A percentile compares a stretch with the other conserved stretches of the same genome.
These are phyloP conservation scores for Caenorhabditis parvicauda DNA, from an alignment of 2,888 invertebrate species.

Conservation along the genomic window DNA sequence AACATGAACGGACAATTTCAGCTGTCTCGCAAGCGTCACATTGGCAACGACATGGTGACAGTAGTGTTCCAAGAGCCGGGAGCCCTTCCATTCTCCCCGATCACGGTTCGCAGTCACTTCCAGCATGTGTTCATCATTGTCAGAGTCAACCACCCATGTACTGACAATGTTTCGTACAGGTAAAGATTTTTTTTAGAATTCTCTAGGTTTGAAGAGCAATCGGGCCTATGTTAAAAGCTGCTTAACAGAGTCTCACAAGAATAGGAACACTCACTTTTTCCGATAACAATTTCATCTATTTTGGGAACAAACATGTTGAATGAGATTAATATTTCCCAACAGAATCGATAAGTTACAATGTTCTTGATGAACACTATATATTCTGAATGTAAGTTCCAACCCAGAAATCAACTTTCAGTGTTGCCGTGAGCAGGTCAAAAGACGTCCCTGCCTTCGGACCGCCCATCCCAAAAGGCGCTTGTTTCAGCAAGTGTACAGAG, in stretches of 20 bases:
- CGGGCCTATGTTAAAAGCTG: too few species aligned
- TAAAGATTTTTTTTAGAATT: slow-evolving; percentile 62
- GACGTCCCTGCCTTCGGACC: slow-evolving; percentile 94
- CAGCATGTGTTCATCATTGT: slow-evolving; percentile 95
- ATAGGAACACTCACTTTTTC: too few species aligned
- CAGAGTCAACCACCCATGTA: slow-evolving; percentile 82
- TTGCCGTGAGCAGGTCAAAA: slow-evolving; percentile 76
- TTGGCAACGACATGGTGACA: slow-evolving; percentile 95
- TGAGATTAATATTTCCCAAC: background rate
- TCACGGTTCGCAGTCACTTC: slow-evolving; percentile 90
- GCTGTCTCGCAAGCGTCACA: slow-evolving; percentile 87
- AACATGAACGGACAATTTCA: slow-evolving; percentile 60
- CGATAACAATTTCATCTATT: too few species aligned
- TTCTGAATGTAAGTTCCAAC: background rate
- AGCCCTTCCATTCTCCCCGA: slow-evolving; percentile 84
- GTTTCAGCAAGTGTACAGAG: slow-evolving; percentile 83
- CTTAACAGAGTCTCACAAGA: too few species aligned
- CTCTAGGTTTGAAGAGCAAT: too few species aligned
- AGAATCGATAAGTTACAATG: background rate
- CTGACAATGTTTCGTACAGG: slow-evolving; percentile 86
- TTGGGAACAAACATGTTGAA: too few species aligned
- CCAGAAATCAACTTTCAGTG: slow-evolving; percentile 45
- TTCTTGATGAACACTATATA: background rate
- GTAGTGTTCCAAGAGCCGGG: slow-evolving; percentile 76
- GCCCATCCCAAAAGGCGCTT: slow-evolving; percentile 82